These are phyloP conservation scores for Pterocles burchelli DNA, from an alignment of 2,113 vertebrate genomes.

Conservation along the genomic window DNA sequence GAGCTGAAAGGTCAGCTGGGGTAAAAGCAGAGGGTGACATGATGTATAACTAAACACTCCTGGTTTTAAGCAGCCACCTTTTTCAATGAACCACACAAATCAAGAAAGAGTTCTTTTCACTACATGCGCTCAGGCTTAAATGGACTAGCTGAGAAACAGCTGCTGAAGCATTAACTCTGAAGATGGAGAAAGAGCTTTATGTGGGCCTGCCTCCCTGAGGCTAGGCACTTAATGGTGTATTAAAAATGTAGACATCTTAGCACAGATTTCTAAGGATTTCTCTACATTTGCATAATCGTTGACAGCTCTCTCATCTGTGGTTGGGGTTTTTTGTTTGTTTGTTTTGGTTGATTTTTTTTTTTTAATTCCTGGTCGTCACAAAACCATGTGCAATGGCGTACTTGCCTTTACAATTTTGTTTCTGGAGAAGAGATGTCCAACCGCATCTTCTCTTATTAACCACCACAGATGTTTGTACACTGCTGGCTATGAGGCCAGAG, in stretches of 20 bases:
- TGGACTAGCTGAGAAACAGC: slow-evolving; percentile 10
- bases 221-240: background rate
- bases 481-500: background rate
- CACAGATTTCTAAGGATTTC: slow-evolving; percentile 45
- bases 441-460: background rate
- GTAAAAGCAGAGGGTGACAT: slow-evolving; percentile 25
- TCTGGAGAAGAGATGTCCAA: background rate
- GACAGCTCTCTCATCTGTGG: background rate
- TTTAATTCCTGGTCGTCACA: background rate
- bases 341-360: background rate
- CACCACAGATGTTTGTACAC: background rate
- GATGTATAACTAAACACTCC: background rate
- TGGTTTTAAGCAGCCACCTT: slow-evolving; percentile 61
- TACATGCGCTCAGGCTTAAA: slow-evolving; percentile 52
- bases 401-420: background rate
- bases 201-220: background rate
- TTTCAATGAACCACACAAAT: slow-evolving; percentile 71
- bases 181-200: background rate
- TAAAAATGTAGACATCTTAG: slow-evolving; percentile 4
- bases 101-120: slow-evolving; percentile 61
- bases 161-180: background rate
- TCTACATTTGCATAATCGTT: slow-evolving; percentile 6
- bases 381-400: background rate
- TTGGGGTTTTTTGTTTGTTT: background rate
- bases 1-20: slow-evolving; percentile 21